Evolutionary conservation across 2,888 invertebrate species (phyloP).

Genomic region (Morinoia aosen): DNA sequence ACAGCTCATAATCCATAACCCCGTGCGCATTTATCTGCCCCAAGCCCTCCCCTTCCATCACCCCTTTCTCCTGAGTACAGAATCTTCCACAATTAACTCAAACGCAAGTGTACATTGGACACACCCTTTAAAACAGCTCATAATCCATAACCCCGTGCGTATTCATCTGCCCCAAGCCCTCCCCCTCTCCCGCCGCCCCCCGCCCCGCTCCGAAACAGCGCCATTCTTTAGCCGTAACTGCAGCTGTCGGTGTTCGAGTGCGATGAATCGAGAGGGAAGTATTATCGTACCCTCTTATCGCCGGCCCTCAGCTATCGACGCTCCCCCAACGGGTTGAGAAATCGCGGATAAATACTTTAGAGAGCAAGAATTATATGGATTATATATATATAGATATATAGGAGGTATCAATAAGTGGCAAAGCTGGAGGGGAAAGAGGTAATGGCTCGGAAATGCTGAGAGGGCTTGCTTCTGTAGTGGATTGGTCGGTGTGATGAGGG

Average conservation of each 20-base stretch:
- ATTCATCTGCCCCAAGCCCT: not conserved
- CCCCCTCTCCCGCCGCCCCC: not conserved
- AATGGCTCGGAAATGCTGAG: not conserved
- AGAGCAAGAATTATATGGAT: not conserved
- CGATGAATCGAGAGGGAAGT: not conserved
- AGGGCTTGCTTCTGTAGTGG: not conserved
- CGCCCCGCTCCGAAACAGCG: not conserved
- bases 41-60: not conserved
- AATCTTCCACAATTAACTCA: too few relatives aligned
- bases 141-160: not conserved
- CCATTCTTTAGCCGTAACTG: not conserved
- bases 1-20: not conserved
- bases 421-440: not conserved
- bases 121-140: too few relatives aligned
- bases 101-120: too few relatives aligned
- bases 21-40: not conserved
- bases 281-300: not conserved
- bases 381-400: not conserved
- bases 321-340: not conserved
- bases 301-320: not conserved
- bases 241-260: not conserved
- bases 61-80: not conserved
- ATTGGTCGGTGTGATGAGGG: not conserved
- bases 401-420: too few relatives aligned
- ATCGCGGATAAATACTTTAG: not conserved